These are phyloP conservation scores for Andrena minutula DNA, from an alignment of 2,888 invertebrate genomes.

Conservation along the genomic window DNA sequence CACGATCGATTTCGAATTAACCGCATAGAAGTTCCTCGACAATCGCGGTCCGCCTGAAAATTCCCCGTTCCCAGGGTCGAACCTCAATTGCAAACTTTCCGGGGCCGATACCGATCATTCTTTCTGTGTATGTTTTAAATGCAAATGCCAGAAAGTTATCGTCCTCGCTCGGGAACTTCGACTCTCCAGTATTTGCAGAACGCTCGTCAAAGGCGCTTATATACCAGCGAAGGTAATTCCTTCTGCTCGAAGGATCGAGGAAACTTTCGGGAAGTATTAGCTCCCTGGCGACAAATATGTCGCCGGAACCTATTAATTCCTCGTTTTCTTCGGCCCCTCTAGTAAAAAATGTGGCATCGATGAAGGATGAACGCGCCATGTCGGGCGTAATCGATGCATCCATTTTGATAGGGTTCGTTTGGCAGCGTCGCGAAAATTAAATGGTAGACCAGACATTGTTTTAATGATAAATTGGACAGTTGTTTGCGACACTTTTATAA, in stretches of 20 bases:
- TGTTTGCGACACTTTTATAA: too few species aligned
- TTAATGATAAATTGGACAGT: background rate
- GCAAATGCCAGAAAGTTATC: constrained; percentile 51
- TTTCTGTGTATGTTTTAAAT: constrained; percentile 50
- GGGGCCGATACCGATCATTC: constrained; percentile 51
- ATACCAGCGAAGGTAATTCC: constrained; percentile 32
- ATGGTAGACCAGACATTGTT: background rate
- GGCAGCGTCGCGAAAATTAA: background rate
- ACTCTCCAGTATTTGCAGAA: constrained; percentile 42
- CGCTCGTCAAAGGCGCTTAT: constrained; percentile 30
- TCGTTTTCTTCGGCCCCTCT: background rate
- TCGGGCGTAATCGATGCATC: background rate
- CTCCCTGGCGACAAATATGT: constrained; percentile 49
- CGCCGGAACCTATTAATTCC: constrained; percentile 17
- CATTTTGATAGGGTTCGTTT: background rate
- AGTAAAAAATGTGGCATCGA: background rate
- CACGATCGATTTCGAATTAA: background rate
- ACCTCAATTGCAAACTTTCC: constrained; percentile 38
- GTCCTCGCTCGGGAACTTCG: constrained; percentile 7
- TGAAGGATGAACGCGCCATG: background rate
- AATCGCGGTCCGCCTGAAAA: background rate
- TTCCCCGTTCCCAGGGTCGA: background rate
- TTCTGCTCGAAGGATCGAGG: constrained; percentile 6
- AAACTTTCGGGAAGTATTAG: constrained; percentile 50
- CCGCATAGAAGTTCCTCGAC: constrained; percentile 6